Percentiles rank a stretch among this genome's conserved stretches.
These are phyloP conservation scores for Oscheius myriophilus DNA, from an alignment of 2,888 invertebrate species.

Conservation along the genomic window DNA sequence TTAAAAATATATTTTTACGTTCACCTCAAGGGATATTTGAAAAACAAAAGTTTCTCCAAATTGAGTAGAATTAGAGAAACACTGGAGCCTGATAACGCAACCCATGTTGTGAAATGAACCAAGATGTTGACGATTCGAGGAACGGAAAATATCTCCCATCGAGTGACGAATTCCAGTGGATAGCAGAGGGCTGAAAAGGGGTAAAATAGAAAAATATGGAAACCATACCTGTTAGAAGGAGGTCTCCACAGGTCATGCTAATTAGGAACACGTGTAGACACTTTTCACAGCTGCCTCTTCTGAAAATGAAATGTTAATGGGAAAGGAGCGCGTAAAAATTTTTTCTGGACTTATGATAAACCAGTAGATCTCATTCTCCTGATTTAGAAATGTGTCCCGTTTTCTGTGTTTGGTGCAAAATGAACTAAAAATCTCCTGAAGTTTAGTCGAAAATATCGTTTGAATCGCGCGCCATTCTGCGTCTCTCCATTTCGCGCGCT, in stretches of 20 bases:
- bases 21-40: slow-evolving; percentile 68
- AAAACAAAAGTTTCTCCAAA: slow-evolving; percentile 67
- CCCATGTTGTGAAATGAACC: slow-evolving; percentile 64
- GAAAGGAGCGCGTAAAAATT: too few species aligned
- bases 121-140: slow-evolving; percentile 38
- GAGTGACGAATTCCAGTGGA: slow-evolving; percentile 61
- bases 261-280: slow-evolving; percentile 68
- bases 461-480: too few species aligned
- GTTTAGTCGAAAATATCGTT: too few species aligned
- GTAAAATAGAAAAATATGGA: neutral
- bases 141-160: slow-evolving; percentile 32
- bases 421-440: too few species aligned
- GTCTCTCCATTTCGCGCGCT: too few species aligned
- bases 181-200: slow-evolving; percentile 61
- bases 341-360: too few species aligned
- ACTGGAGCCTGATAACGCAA: slow-evolving; percentile 65
- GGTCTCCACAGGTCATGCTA: slow-evolving; percentile 67
- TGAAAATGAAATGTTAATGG: slow-evolving; percentile 33
- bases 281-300: slow-evolving; percentile 61
- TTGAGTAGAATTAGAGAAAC: slow-evolving; percentile 67
- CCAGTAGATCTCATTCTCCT: too few species aligned
- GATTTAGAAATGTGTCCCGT: too few species aligned
- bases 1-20: neutral
- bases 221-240: slow-evolving; percentile 61
- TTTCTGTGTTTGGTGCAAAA: too few species aligned